A percentile compares a stretch with the other conserved stretches of the same genome.
Evolutionary conservation across 2,113 vertebrate genomes (phyloP).

Genomic region (Megaceryle torquata): DNA sequence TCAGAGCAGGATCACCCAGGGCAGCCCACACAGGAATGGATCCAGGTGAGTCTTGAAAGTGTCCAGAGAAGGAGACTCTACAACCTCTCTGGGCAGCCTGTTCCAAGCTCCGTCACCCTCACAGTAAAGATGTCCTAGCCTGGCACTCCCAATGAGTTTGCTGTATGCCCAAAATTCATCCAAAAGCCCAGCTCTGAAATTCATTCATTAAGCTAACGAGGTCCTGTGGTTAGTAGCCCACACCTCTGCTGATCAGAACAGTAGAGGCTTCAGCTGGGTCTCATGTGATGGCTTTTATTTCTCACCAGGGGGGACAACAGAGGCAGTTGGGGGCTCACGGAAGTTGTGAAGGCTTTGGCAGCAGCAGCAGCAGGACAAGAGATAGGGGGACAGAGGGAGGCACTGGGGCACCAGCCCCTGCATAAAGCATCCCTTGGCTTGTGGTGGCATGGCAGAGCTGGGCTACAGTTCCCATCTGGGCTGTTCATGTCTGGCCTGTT

Average conservation of each 20-base stretch:
- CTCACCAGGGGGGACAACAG: rapidly evolving
- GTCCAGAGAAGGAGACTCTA: too few relatives aligned
- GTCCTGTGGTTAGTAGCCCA: background rate
- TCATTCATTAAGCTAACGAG: background rate
- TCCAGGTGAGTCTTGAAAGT: too few relatives aligned
- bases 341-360: background rate
- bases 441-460: background rate
- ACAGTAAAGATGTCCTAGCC: background rate
- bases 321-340: background rate
- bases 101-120: too few relatives aligned
- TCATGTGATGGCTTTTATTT: background rate
- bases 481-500: background rate
- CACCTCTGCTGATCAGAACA: rapidly evolving
- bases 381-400: background rate
- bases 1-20: too few relatives aligned
- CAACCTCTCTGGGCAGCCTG: too few relatives aligned
- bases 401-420: rapidly evolving
- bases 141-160: background rate
- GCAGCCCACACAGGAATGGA: too few relatives aligned
- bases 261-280: background rate
- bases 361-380: background rate
- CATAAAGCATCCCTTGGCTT: background rate
- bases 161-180: background rate
- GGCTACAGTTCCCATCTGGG: background rate
- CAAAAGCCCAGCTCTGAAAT: background rate